These are phyloP conservation scores for Pithys albifrons DNA, from an alignment of 2,113 vertebrate species.

Conservation along the genomic window DNA sequence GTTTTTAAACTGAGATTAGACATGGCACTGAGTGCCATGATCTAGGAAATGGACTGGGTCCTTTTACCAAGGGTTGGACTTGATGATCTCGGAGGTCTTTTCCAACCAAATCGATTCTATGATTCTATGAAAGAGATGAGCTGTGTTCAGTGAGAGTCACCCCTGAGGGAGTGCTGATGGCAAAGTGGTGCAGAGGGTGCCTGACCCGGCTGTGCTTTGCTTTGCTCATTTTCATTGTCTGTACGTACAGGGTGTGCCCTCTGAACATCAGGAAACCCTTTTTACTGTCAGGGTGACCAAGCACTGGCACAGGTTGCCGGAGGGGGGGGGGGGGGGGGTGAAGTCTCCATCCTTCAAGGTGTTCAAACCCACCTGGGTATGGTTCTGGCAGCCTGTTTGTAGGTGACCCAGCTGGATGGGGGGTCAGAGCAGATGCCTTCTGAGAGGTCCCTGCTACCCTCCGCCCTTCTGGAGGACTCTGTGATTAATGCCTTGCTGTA, in stretches of 20 bases:
- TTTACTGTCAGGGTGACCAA: no score
- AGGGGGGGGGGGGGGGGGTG: rapidly evolving
- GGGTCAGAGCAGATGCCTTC: rapidly evolving
- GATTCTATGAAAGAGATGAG: neutral
- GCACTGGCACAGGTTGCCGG: neutral
- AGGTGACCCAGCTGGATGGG: neutral
- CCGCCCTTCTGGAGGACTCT: neutral
- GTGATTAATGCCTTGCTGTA: neutral
- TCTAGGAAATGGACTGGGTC: no score
- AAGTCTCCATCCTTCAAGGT: neutral
- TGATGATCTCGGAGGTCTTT: no score
- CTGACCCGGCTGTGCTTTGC: rapidly evolving
- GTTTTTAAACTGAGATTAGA: no score
- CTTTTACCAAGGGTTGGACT: no score
- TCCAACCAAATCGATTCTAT: no score
- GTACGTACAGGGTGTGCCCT: rapidly evolving
- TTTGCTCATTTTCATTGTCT: no score
- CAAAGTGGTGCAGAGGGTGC: no score
- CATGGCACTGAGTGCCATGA: no score
- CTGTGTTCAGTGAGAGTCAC: neutral
- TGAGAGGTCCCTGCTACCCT: no score
- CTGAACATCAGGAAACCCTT: rapidly evolving
- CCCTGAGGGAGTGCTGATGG: no score
- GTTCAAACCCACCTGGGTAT: neutral
- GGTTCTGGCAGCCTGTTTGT: neutral